Percentiles rank a stretch among this genome's conserved stretches.
Evolutionary conservation across 53 echinoderm and acorn worm species (phyloP).

Genomic region (Henricia sp.): DNA sequence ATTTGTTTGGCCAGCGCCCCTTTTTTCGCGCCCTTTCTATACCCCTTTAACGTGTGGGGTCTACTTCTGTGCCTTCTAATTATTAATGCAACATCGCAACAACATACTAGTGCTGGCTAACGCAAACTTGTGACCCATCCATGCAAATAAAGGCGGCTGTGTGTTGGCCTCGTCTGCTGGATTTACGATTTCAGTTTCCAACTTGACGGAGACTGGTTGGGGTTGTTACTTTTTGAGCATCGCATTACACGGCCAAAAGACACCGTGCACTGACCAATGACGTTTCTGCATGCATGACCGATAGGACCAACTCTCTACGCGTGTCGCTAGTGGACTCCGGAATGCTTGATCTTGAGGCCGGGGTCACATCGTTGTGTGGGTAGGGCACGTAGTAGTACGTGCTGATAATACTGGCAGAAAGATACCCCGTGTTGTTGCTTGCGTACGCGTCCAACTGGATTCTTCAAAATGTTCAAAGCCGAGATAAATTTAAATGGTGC

Average conservation of each 20-base stretch:
- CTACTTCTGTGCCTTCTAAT: no score
- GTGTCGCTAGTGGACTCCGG: neutral
- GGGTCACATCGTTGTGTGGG: slow-evolving; percentile 14
- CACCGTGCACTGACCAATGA: slow-evolving; percentile 40
- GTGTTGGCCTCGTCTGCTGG: no score
- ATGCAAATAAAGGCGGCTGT: no score
- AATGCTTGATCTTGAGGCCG: slow-evolving; percentile 32
- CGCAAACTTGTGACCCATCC: no score
- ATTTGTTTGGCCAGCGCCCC: no score
- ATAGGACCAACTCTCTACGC: neutral
- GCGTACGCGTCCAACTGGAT: neutral
- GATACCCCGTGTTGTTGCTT: neutral
- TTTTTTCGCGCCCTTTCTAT: no score
- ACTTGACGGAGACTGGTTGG: neutral
- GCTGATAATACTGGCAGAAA: neutral
- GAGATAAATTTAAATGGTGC: slow-evolving; percentile 4
- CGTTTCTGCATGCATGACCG: slow-evolving; percentile 33
- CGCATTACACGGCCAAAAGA: neutral
- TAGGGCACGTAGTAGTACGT: neutral
- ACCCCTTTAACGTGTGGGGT: no score
- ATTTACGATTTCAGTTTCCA: neutral
- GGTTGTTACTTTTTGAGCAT: neutral
- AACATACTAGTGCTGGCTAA: no score
- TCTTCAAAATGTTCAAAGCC: slow-evolving; percentile 30
- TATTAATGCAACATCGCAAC: no score